Evolutionary conservation across 2,888 invertebrate species (phyloP).

Genomic region (Zhuqinia jingwanae): DNA sequence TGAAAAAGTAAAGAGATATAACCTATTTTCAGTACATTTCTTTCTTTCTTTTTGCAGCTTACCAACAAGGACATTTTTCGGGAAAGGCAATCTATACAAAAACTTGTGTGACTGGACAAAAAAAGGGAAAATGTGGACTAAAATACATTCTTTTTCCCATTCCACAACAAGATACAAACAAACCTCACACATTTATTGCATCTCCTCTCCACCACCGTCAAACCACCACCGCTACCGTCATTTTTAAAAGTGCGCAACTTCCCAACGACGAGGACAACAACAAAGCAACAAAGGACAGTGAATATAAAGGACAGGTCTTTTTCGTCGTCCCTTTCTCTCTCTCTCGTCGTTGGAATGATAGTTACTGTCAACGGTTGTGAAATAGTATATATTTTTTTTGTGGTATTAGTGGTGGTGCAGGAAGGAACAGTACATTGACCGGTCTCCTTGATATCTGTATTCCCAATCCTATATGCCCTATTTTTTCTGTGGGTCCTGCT

Average conservation of each 20-base stretch:
- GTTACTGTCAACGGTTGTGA: slow-evolving; percentile 12
- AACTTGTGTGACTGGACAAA: neutral
- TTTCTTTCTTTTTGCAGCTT: neutral
- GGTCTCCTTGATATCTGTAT: slow-evolving; percentile 19
- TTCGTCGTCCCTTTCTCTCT: no score
- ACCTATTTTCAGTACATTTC: neutral
- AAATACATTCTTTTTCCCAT: slow-evolving; percentile 17
- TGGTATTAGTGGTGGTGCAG: slow-evolving; percentile 26
- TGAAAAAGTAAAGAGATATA: no score
- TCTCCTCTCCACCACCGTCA: no score
- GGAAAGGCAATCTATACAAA: slow-evolving; percentile 54
- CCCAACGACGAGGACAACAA: slow-evolving; percentile 20
- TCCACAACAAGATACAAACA: slow-evolving; percentile 5
- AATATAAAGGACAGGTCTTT: slow-evolving; percentile 21
- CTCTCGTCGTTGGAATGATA: slow-evolving; percentile 32
- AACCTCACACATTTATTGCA: no score
- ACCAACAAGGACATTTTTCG: neutral
- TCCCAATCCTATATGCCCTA: neutral
- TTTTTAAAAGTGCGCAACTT: slow-evolving; percentile 32
- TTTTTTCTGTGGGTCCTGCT: no score
- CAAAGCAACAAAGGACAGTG: slow-evolving; percentile 4
- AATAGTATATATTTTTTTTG: no score
- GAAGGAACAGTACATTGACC: slow-evolving; percentile 36
- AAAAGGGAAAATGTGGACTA: slow-evolving; percentile 16
- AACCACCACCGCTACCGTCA: no score